Conservation (phyloP, 2,888 invertebrate genomes). For the Masnerella sp. region DNA sequence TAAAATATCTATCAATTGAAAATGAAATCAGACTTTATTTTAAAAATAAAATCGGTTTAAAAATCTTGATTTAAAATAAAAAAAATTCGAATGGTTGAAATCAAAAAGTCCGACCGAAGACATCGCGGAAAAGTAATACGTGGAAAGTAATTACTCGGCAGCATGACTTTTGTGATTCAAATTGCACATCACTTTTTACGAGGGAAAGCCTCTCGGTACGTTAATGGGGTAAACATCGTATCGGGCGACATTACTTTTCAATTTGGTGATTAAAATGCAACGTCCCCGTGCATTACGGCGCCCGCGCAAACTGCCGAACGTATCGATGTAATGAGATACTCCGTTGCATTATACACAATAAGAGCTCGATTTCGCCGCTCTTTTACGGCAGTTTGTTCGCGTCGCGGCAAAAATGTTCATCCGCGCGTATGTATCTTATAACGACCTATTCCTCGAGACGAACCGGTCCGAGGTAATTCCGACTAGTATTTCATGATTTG, state of each 20-base stretch:
- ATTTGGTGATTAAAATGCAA: conserved; percentile 54
- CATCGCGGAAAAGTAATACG: too few relatives aligned
- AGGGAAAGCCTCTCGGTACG: background rate
- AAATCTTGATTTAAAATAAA: too few relatives aligned
- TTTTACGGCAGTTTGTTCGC: conserved; percentile 55
- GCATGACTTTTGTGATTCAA: too few relatives aligned
- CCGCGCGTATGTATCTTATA: conserved; percentile 53
- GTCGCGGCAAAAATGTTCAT: background rate
- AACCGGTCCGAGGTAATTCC: conserved; percentile 57
- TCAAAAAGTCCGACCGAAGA: too few relatives aligned
- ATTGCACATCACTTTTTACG: background rate
- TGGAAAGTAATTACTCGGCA: too few relatives aligned
- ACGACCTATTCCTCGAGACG: conserved; percentile 50
- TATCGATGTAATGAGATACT: conserved; percentile 56
- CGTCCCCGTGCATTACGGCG: conserved; percentile 4
- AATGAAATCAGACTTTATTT: too few relatives aligned
- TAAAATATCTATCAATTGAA: too few relatives aligned
- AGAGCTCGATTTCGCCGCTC: conserved; percentile 37
- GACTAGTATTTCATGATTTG: conserved; percentile 60
- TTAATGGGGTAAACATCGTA: conserved; percentile 27
- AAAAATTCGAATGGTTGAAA: too few relatives aligned
- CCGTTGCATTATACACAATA: conserved; percentile 35
- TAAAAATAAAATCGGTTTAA: too few relatives aligned
- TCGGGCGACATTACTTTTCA: conserved; percentile 30
- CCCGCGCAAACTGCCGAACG: too few relatives aligned